These are phyloP conservation scores for Drosophila falleni DNA, from an alignment of 2,888 invertebrate genomes.

Conservation along the genomic window DNA sequence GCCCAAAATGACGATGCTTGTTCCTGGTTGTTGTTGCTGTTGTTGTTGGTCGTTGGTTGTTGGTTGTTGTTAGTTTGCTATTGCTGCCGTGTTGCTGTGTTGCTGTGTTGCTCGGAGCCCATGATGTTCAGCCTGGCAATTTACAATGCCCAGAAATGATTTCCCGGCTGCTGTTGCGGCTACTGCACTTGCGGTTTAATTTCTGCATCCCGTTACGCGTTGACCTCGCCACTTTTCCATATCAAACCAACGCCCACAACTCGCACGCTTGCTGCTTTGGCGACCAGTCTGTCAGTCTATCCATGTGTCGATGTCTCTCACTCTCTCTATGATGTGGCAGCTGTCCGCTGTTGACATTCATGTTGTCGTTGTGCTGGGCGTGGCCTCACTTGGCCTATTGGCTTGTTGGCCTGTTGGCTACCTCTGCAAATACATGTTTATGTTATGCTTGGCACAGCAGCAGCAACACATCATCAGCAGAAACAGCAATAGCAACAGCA, in stretches of 20 bases:
- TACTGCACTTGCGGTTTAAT: slow-evolving; percentile 72
- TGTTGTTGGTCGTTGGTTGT: slow-evolving; percentile 13
- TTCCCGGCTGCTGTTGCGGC: slow-evolving; percentile 54
- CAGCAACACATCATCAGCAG: slow-evolving; percentile 27
- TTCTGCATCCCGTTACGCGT: slow-evolving; percentile 69
- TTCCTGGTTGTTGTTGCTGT: slow-evolving; percentile 8
- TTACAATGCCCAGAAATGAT: slow-evolving; percentile 68
- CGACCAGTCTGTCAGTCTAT: slow-evolving; percentile 3
- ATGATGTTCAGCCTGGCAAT: slow-evolving; percentile 49
- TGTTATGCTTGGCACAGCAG: slow-evolving; percentile 61
- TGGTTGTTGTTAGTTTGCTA: slow-evolving; percentile 12
- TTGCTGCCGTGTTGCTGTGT: slow-evolving; percentile 10
- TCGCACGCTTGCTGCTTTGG: slow-evolving; percentile 34
- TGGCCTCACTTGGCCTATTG: slow-evolving; percentile 28
- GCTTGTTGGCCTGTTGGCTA: slow-evolving; percentile 45
- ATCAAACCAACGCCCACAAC: slow-evolving; percentile 36
- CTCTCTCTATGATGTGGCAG: slow-evolving; percentile 49
- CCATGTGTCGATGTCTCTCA: slow-evolving; percentile 1
- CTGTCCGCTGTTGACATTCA: slow-evolving; percentile 68
- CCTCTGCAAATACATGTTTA: slow-evolving; percentile 73
- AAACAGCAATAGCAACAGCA: slow-evolving; percentile 24
- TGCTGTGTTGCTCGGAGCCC: slow-evolving; percentile 27
- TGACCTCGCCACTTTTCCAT: slow-evolving; percentile 61
- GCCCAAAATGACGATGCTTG: slow-evolving; percentile 40
- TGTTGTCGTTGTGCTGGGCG: slow-evolving; percentile 65